Base-by-base conservation (phyloP, 2,113 vertebrate species). In the Saccopteryx leptura region DNA sequence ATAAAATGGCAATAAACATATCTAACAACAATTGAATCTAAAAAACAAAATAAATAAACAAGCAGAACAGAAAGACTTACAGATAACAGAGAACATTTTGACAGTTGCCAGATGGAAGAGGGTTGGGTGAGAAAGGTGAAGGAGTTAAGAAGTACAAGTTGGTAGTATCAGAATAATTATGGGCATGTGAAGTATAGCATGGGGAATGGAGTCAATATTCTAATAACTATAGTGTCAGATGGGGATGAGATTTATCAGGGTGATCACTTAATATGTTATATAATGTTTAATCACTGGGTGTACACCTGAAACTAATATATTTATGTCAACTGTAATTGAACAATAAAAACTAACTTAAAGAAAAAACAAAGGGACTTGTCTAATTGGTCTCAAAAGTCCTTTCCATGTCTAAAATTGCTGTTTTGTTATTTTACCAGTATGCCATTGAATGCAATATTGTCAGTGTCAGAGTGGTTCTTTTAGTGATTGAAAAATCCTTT, bases 341-440 rank as follows among this genome's bases (percentile, higher is more conserved):
- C 28, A 78, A 54, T 56, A 56, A 78, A 78, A 74, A 76, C 31
- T 52, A 15, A 54, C 56, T 78, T 2, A 21, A 48, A 76, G 31
- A 56, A 54, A 48, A 65, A 79, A 82, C 9, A 65, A 83, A 31
- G 17, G 60, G 26, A 63, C 81, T 79, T 92, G 17, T 86, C 31
- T 94, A 8, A 48, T 58, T 89, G 63, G 28, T 79, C 58, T 82
- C 78, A 72, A 85, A 90, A 61, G 2, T 3, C 5, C 14, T 82
- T 76, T 82, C 26, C 15, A 17, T 88, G 19, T 72, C 18, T 69
- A 61, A 71, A 75, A 68, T 60, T 48, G 46, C 61, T 52, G 31
- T 68, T 81, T 93, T 86, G 54, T 87, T 78, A 23, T 63, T 93
- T 92, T 58, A 68, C 46, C 14, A 28, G 48, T 82, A 66, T 15